Evolutionary conservation across 1,140 invertebrate genomes (phyloP).

Genomic region (Danaus plexippus): DNA sequence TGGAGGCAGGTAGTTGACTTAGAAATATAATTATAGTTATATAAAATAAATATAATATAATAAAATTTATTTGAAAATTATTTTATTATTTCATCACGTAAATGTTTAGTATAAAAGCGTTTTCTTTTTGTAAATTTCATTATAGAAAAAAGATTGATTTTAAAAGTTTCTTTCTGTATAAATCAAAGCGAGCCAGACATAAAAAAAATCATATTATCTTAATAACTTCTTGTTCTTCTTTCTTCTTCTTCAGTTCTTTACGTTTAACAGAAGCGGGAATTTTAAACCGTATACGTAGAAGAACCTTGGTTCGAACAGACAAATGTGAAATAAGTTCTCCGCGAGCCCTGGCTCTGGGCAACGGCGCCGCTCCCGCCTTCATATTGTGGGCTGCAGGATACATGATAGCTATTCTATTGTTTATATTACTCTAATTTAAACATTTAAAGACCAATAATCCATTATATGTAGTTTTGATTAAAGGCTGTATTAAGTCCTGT

Average conservation of each 20-base stretch:
- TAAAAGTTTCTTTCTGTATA: too few relatives aligned
- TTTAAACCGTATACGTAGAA: slow-evolving; percentile 28
- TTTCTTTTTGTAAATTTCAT: too few relatives aligned
- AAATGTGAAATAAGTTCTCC: slow-evolving; percentile 48
- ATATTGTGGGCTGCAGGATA: slow-evolving; percentile 40
- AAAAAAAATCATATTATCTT: too few relatives aligned
- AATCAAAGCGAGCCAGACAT: too few relatives aligned
- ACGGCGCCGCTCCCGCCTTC: slow-evolving; percentile 54
- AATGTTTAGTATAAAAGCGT: too few relatives aligned
- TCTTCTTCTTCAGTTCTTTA: slow-evolving; percentile 28
- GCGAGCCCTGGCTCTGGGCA: slow-evolving; percentile 43
- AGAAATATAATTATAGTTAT: background rate
- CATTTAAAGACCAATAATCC: too few relatives aligned
- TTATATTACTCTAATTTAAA: background rate
- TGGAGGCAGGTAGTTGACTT: slow-evolving; percentile 1
- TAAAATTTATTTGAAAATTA: too few relatives aligned
- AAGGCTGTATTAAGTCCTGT: too few relatives aligned
- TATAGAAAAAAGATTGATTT: too few relatives aligned
- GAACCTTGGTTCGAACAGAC: slow-evolving; percentile 21
- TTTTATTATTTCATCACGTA: too few relatives aligned
- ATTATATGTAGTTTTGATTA: too few relatives aligned
- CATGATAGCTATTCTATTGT: slow-evolving; percentile 32
- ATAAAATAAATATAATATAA: background rate
- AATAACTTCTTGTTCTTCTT: background rate
- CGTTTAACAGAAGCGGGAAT: slow-evolving; percentile 45